Base-by-base conservation (phyloP, 1,140 invertebrate genomes). In the Heliconius nattereri region DNA sequence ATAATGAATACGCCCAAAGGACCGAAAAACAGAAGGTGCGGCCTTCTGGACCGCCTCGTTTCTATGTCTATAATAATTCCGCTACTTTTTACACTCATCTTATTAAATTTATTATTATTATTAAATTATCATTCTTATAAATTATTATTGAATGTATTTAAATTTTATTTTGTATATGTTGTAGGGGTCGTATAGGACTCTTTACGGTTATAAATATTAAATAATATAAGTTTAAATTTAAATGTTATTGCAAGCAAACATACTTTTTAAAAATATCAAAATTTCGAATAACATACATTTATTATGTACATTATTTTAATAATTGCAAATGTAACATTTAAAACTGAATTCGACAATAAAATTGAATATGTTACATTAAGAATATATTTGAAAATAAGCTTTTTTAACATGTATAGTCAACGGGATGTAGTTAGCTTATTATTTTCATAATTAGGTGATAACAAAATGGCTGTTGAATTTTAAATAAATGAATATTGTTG, bases 401-500 rank as follows among this genome's bases (percentile, higher is more conserved):
- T 26, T 66, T 66, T 66, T 66, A 6, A 66, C 1, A 66, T 66
- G 60, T 66, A 66, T 26, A 66, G 23, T 23, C 57, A 3, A n/a
- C 9, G 26, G 6, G 3, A n/a, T 26, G 26, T 66, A 29, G 60
- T 66, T 66, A 29, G 60, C 2, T 29, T 66, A 78, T 78, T 80
- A 83, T 78, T 85, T 89, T 71, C 32, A 29, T 73, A 66, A 79
- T 79, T 77, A 77, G 91, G 91, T 91, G 89, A 91, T 94, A 90
- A 85, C 90, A 92, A 78, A 52, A 93, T 94, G 92, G 92, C 91
- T 94, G 91, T 94, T 92, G 84, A 91, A 89, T 89, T 91, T 90
- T 93, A 85, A 85, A 76, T 89, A 86, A 85, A 82, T 86, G 83
- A 85, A 89, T 85, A 86, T 92, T 92, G 89, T 94, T 94, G 87